Evolutionary conservation across 2,113 vertebrate species (phyloP), one percentile per base, ranked within the genome.

Genomic region (Microtus montanus): DNA sequence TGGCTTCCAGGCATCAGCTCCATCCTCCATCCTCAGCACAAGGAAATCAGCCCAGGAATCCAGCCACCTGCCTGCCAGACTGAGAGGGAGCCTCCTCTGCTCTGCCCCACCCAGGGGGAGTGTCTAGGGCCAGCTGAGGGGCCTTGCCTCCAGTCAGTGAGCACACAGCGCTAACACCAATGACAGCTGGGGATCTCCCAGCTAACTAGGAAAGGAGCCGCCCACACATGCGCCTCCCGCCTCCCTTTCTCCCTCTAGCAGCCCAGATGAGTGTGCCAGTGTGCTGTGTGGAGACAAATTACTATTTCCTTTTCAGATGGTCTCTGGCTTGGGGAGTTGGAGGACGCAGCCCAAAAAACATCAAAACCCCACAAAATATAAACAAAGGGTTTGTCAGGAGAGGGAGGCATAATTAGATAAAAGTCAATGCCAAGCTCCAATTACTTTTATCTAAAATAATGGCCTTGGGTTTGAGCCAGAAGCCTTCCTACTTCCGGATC

Each of bases 151-250:
- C 28, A 0, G 13, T 28, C 90, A 41, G 83, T 35, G 64, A 64
- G 64, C 84, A 30, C 73, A 71, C 30, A 2, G 78, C 74, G 96
- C 97, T 91, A 58, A 95, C 70, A 91, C 95, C 95, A 97, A 97
- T 97, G 95, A 80, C 78, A 88, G 97, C 96, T 96, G 98, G 98
- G 98, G 49, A 68, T 95, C 97, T 97, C 96, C 97, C 61, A 0
- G 88, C 95, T 47, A 90, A 89, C 77, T 3, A 58, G 93, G 95
- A 97, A 96, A 95, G 85, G 93, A 92, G 96, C 90, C 94, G 13
- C 0, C 89, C 75, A 94, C 52, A 7, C 26, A 41, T 47, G 58
- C 68, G 4, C 30, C 44, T 41, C 58, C 41, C 14, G 38, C 35
- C 30, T 75, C 87, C 47, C 35, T 49, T 15, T 70, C 33, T 11